phyloP scores from a whole-genome alignment of 2,888 invertebrate genomes.

The Gortyna flavago region DNA sequence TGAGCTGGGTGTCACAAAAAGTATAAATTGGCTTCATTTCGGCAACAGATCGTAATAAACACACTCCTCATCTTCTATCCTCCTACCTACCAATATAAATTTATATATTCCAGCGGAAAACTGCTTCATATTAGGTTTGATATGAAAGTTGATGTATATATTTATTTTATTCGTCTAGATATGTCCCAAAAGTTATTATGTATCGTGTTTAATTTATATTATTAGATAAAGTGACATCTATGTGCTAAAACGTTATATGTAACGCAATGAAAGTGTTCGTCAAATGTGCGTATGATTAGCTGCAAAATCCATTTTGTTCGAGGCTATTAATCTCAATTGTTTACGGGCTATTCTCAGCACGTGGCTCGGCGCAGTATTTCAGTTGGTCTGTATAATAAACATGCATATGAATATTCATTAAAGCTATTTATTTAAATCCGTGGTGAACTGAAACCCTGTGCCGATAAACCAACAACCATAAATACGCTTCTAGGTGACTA shows the following conservation, averaged over 20 bases:
- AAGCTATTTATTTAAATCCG: conserved; percentile 36
- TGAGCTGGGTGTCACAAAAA: conserved; percentile 89
- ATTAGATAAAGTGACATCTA: conserved; percentile 84
- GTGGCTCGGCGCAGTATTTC: conserved; percentile 79
- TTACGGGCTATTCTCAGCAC: conserved; percentile 84
- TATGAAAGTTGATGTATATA: conserved; percentile 80
- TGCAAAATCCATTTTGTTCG: conserved; percentile 82
- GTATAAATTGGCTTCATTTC: conserved; percentile 88
- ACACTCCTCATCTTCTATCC: conserved; percentile 74
- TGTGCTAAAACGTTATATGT: conserved; percentile 90
- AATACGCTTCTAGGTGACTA: conserved; percentile 89
- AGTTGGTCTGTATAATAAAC: conserved; percentile 64
- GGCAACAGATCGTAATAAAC: conserved; percentile 89
- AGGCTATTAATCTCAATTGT: conserved; percentile 81
- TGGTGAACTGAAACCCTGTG: conserved; percentile 79
- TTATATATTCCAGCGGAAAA: conserved; percentile 79
- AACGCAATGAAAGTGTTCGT: conserved; percentile 89
- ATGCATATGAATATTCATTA: conserved; percentile 44
- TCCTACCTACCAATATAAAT: conserved; percentile 74
- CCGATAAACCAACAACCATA: conserved; percentile 80
- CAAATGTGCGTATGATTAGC: conserved; percentile 86
- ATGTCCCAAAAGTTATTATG: conserved; percentile 75
- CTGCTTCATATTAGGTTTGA: conserved; percentile 86
- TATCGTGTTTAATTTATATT: conserved; percentile 83
- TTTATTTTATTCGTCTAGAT: conserved; percentile 83